Conservation (phyloP, 1,140 invertebrate species). For the Nilaparvata lugens region DNA sequence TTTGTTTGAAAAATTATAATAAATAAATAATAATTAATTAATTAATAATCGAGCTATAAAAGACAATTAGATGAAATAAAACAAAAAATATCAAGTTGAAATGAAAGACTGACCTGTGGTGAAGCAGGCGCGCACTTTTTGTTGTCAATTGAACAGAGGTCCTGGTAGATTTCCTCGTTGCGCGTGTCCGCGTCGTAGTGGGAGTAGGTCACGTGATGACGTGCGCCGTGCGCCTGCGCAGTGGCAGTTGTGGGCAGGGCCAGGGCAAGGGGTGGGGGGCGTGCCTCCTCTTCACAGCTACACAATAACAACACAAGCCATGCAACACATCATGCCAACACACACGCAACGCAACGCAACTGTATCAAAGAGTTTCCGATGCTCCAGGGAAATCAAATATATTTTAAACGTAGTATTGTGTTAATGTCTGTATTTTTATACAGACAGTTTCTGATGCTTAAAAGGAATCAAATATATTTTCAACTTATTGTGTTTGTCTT, state of each 20-base stretch:
- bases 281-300: constrained; percentile 25
- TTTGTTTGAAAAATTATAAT: no score
- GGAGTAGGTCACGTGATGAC: constrained; percentile 45
- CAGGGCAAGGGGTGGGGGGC: constrained; percentile 16
- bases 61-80: no score
- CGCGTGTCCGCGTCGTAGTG: constrained; percentile 54
- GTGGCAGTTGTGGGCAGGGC: constrained; percentile 33
- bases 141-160: constrained; percentile 55
- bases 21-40: no score
- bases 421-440: no score
- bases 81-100: no score
- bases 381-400: no score
- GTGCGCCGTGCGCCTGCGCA: constrained; percentile 27
- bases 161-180: constrained; percentile 75
- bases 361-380: no score
- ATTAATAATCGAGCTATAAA: no score
- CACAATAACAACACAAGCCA: constrained; percentile 33
- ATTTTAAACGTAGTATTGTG: no score
- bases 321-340: constrained; percentile 15
- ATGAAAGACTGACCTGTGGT: constrained; percentile 14
- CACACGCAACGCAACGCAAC: neutral
- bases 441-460: no score
- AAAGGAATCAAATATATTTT: no score
- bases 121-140: constrained; percentile 19
- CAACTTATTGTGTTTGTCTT: no score